Percentiles rank a stretch among this genome's conserved stretches.
Evolutionary conservation across 2,113 vertebrate species (phyloP).

Genomic region (Semicossyphus pulcher): DNA sequence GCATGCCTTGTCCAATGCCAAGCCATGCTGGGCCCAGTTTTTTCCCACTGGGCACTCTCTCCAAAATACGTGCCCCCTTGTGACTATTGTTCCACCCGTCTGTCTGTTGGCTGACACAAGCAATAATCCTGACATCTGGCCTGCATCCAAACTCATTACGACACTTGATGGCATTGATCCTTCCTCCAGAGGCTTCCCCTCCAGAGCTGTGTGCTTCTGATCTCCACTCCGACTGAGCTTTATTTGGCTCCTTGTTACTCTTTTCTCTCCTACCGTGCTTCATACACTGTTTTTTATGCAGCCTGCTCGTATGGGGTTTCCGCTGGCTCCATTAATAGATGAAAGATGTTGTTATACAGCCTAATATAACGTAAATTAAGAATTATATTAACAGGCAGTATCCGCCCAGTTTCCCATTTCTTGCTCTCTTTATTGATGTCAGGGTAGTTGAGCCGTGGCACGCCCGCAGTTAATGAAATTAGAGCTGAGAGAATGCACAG

Average conservation of each 20-base stretch:
- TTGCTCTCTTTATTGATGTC: conserved; percentile 42
- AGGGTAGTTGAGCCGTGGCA: conserved; percentile 62
- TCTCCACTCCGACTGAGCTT: conserved; percentile 46
- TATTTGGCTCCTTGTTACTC: conserved; percentile 47
- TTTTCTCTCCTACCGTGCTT: conserved; percentile 13
- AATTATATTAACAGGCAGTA: conserved; percentile 17
- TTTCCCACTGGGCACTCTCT: conserved; percentile 65
- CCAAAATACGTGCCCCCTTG: conserved; percentile 69
- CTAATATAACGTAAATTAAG: conserved; percentile 36
- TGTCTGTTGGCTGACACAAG: conserved; percentile 81
- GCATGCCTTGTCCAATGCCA: conserved; percentile 39
- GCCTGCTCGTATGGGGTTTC: not conserved
- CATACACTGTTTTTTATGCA: conserved; percentile 19
- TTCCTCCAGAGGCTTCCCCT: conserved; percentile 75
- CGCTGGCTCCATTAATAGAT: conserved; percentile 23
- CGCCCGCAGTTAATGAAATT: conserved; percentile 73
- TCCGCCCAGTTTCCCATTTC: conserved; percentile 29
- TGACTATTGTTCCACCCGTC: conserved; percentile 73
- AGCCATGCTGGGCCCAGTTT: conserved; percentile 54
- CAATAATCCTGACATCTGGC: conserved; percentile 81
- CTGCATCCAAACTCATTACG: conserved; percentile 78
- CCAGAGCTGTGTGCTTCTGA: conserved; percentile 51
- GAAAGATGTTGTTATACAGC: conserved; percentile 43
- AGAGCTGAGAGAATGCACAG: conserved; percentile 60
- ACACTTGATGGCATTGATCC: conserved; percentile 79